Conservation (phyloP, 2,888 invertebrate species). For the Drosophila limbata region DNA sequence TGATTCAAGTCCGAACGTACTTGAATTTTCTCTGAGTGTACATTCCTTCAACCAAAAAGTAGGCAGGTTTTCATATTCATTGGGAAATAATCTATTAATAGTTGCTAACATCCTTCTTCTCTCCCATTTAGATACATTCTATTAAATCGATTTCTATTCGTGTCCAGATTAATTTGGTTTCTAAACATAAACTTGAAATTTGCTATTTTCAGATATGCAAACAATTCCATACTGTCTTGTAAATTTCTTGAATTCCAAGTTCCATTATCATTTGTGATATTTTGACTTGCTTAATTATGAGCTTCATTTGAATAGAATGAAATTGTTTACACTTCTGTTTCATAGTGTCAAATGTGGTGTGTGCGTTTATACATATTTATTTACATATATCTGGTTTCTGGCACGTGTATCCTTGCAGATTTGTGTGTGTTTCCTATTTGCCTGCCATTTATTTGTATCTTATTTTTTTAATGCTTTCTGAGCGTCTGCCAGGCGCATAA, state of each 20-base stretch:
- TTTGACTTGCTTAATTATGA: slow-evolving; percentile 1
- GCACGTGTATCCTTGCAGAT: slow-evolving; percentile 34
- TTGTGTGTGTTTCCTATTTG: slow-evolving; percentile 49
- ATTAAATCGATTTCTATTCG: neutral
- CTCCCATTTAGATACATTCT: neutral
- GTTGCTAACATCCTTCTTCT: neutral
- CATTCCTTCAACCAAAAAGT: neutral
- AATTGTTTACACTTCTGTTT: slow-evolving; percentile 22
- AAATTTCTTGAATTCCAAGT: neutral
- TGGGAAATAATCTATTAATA: neutral
- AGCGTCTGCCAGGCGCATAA: slow-evolving; percentile 74
- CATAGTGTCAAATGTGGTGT: slow-evolving; percentile 16
- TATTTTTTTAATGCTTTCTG: slow-evolving; percentile 64
- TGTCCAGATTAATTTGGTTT: too few species aligned
- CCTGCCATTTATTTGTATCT: slow-evolving; percentile 67
- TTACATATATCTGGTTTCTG: slow-evolving; percentile 18
- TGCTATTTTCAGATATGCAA: neutral
- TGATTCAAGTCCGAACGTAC: too few species aligned
- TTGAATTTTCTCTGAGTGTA: too few species aligned
- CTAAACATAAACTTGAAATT: neutral
- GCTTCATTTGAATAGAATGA: slow-evolving; percentile 4
- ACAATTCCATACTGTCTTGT: neutral
- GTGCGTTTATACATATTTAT: neutral
- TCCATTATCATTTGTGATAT: neutral
- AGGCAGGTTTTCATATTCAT: neutral